Evolutionary conservation across 2,797 vertebrate genomes (phyloP).

Genomic region (Macrochelys suwanniensis): DNA sequence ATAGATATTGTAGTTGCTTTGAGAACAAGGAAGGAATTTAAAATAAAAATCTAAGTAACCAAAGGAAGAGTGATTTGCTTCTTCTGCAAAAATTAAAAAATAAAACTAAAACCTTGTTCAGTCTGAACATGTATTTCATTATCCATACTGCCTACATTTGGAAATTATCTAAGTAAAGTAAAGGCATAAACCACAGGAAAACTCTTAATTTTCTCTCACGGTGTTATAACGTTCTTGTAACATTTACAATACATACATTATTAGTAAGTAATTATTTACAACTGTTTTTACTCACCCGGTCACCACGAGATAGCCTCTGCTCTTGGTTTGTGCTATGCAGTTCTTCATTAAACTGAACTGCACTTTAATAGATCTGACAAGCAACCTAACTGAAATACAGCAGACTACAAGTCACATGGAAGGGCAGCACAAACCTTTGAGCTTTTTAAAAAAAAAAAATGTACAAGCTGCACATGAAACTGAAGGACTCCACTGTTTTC

Average conservation of each 20-base stretch:
- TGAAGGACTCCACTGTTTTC: conserved; percentile 54
- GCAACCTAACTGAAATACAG: conserved; percentile 65
- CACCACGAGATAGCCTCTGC: background rate
- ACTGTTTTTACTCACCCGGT: conserved; percentile 72
- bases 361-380: conserved; percentile 62
- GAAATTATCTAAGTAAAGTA: conserved; percentile 34
- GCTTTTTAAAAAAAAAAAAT: background rate
- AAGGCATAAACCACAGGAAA: conserved; percentile 26
- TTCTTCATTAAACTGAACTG: conserved; percentile 60
- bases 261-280: conserved; percentile 11
- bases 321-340: conserved; percentile 21
- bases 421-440: conserved; percentile 28
- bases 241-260: background rate
- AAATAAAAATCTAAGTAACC: conserved; percentile 32
- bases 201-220: background rate
- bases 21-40: conserved; percentile 29
- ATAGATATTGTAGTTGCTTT: conserved; percentile 52
- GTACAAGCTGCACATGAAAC: conserved; percentile 58
- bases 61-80: conserved; percentile 34
- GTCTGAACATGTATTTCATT: background rate
- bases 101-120: conserved; percentile 15
- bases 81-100: conserved; percentile 36
- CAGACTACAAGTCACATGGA: conserved; percentile 70
- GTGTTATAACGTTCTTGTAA: background rate
- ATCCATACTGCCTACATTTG: background rate